These are phyloP conservation scores for Calidris pugnax DNA, from an alignment of 2,113 vertebrate species.

Conservation along the genomic window DNA sequence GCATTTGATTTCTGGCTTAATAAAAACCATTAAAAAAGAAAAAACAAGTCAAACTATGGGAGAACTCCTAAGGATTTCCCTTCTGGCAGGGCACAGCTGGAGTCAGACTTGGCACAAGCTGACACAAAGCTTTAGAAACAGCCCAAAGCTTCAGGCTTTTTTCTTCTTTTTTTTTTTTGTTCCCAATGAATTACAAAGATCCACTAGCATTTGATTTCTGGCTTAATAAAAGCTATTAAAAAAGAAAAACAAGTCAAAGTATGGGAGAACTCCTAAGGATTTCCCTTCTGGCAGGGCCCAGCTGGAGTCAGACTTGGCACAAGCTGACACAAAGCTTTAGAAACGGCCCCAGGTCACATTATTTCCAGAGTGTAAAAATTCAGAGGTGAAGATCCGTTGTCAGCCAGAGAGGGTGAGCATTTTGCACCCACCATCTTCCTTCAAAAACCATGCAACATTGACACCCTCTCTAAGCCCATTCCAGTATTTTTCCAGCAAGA, in stretches of 20 bases:
- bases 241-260: not conserved
- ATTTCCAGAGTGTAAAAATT: not conserved
- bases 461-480: not conserved
- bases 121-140: not conserved
- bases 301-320: not conserved
- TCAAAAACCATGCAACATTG: not conserved
- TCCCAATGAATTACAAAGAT: not conserved
- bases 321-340: not conserved
- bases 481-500: not conserved
- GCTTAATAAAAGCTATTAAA: not conserved
- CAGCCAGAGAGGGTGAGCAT: fast-evolving
- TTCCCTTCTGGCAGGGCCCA: not conserved
- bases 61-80: not conserved
- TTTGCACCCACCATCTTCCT: not conserved
- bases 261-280: not conserved
- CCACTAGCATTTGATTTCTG: not conserved
- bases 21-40: not conserved
- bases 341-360: fast-evolving
- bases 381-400: not conserved
- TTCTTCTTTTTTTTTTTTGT: not conserved
- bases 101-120: not conserved
- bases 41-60: not conserved
- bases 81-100: not conserved
- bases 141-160: not conserved
- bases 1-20: not conserved